Evolutionary conservation across 2,888 invertebrate species (phyloP), one percentile per base, ranked within the genome.

Genomic region (Baronia brevicornis): DNA sequence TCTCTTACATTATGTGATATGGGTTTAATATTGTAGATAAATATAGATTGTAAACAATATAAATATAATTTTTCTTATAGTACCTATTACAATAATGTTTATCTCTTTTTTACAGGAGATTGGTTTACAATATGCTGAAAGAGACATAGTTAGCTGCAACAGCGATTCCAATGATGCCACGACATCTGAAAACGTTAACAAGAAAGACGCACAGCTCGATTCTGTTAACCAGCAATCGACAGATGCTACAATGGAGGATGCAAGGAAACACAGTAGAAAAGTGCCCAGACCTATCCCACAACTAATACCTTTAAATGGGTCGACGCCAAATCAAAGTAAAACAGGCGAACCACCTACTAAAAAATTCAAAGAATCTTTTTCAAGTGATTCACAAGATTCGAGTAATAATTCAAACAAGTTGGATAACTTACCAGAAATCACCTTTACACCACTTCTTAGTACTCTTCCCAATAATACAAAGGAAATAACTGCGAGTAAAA

Each of bases 251-350:
- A 46, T 53, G 18, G 74, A 77, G 35, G 79, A 75, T 22, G 39
- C 48, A 5, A 74, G 60, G 43, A 77, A 70, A 53, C 70, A 70
- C 35, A 62, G 44, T 43, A 67, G 63, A 46, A 80, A 71, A 50
- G 57, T 63, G 26, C 72, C 87, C 5, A 80, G 91, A 30, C 92
- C 92, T 0, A 87, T 92, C 45, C 92, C 92, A 28, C 92, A 91
- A 64, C 85, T 93, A 24, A 92, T 93, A 60, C 92, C 92, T 3
- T 86, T 93, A 30, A 86, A 84, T 53, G 48, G 75, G 4, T 80
- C 80, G 25, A 75, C 80, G 1, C 77, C 84, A 0, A 79, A 68
- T 43, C 77, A 77, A 60, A 72, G 61, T 40, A 66, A 73, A 54
- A 39, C 61, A 3, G 69, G 84, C 12, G 85, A 79, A 56, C 80